Evolutionary conservation across 1,140 invertebrate genomes (phyloP), one percentile per base, ranked within the genome.

Genomic region (Caerostris darwini): DNA sequence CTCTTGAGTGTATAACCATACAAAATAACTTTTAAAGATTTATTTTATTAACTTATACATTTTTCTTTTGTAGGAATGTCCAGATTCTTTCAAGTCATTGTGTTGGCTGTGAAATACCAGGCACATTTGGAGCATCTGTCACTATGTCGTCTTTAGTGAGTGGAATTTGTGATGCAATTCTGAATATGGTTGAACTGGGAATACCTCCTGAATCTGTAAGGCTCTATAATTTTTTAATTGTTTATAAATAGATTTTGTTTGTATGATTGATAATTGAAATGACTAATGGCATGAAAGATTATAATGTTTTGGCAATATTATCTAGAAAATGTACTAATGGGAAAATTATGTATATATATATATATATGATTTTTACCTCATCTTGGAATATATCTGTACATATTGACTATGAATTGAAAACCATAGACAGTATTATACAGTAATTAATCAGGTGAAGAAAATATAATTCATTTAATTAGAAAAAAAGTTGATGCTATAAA

Each of bases 121-220:
- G 94, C 19, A 94, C 85, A 8, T 95, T 92, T 95, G 96, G 57
- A 95, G 95, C 95, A 5, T 95, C 96, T 2, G 97, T 98, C 61
- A 97, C 97, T 2, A 97, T 98, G 97, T 99, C 98, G 0, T 97
- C 98, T 86, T 96, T 99, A 3, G 97, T 99, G 10, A 97, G 97
- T 34, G 97, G 97, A 94, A 98, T 98, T 97, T 96, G 98, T 58
- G 98, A 99, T 96, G 97, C 98, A 10, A 96, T 98, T 4, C 96
- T 97, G 4, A 97, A 98, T 95, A 97, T 99, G 96, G 97, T 97
- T 96, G 97, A 97, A 95, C 96, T 97, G 67, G 97, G 97, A 94
- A 96, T 97, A 95, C 97, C 97, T 82, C 96, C 97, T 54, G 96
- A 97, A 95, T 97, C 97, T 96, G 97, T 98, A 96, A 97, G 97